These are phyloP conservation scores for Arbacia lixula DNA, from an alignment of 53 echinoderm and acorn worm genomes.

Conservation along the genomic window DNA sequence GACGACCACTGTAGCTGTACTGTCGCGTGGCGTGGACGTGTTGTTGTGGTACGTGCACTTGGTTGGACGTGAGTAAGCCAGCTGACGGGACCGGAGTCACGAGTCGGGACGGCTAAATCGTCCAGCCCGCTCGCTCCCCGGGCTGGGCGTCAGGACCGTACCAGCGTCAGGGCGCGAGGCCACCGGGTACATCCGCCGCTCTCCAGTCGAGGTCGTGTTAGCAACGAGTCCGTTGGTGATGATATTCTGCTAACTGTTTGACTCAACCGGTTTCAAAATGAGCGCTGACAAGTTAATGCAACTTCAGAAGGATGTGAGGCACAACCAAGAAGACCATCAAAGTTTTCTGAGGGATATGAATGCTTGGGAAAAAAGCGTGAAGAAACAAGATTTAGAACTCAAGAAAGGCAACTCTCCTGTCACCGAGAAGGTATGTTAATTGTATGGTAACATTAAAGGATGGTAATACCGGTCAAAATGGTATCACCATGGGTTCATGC, in stretches of 20 bases:
- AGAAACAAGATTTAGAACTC: constrained; percentile 74
- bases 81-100: neutral
- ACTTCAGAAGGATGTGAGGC: constrained; percentile 82
- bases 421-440: neutral
- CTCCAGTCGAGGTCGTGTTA: too few species aligned
- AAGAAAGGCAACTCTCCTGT: constrained; percentile 11
- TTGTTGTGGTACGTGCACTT: too few species aligned
- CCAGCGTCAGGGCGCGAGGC: too few species aligned
- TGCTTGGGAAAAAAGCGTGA: constrained; percentile 78
- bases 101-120: too few species aligned
- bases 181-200: too few species aligned
- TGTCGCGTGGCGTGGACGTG: too few species aligned
- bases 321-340: constrained; percentile 84
- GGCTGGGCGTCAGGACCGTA: too few species aligned
- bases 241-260: too few species aligned
- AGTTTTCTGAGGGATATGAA: constrained; percentile 83
- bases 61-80: neutral
- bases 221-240: too few species aligned
- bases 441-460: neutral
- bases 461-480: constrained; percentile 9
- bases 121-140: too few species aligned
- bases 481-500: neutral
- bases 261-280: too few species aligned
- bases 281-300: constrained; percentile 71
- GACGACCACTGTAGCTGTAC: too few species aligned